Evolutionary conservation across 2,888 invertebrate genomes (phyloP).

Genomic region (Coelopa pilipes): DNA sequence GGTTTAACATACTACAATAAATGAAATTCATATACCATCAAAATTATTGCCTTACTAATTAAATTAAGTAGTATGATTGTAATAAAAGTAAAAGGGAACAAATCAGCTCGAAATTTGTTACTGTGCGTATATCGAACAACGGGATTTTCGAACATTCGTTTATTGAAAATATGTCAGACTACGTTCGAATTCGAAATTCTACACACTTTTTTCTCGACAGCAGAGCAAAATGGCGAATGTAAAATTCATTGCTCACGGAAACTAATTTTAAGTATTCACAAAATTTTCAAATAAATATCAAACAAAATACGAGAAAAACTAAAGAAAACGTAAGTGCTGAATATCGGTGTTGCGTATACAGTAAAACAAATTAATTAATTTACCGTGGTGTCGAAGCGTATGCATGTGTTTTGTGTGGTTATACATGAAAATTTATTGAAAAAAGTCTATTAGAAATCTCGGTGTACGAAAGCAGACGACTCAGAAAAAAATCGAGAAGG

Average conservation of each 20-base stretch:
- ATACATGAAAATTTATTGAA: slow-evolving; percentile 22
- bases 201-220: slow-evolving; percentile 43
- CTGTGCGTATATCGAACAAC: not conserved
- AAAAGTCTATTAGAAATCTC: slow-evolving; percentile 4
- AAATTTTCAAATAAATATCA: slow-evolving; percentile 44
- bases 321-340: slow-evolving; percentile 44
- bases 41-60: no score
- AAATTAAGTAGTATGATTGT: no score
- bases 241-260: slow-evolving; percentile 45
- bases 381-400: slow-evolving; percentile 17
- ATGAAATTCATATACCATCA: no score
- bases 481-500: slow-evolving; percentile 10
- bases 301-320: slow-evolving; percentile 36
- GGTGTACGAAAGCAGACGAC: slow-evolving; percentile 5
- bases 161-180: not conserved
- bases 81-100: no score
- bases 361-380: not conserved
- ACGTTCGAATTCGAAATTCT: slow-evolving; percentile 34
- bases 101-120: no score
- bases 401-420: slow-evolving; percentile 37
- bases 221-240: slow-evolving; percentile 48
- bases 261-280: slow-evolving; percentile 40
- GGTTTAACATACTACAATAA: no score
- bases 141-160: not conserved
- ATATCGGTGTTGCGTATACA: slow-evolving; percentile 17